Base-by-base conservation (phyloP, 1,140 invertebrate species). In the Campoletis sonorensis region DNA sequence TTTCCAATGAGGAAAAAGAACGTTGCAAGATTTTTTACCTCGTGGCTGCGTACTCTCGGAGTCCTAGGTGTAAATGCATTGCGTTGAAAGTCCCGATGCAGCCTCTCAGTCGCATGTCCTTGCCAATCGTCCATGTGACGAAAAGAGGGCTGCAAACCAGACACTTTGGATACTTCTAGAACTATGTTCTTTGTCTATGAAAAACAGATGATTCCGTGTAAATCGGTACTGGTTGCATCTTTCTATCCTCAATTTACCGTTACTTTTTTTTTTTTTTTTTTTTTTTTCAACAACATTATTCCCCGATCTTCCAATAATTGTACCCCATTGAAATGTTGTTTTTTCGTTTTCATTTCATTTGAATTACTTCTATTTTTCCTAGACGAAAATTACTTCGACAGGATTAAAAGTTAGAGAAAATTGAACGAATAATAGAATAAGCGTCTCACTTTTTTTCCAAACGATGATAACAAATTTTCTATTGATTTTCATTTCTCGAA, bases 111-210 rank as follows among this genome's bases (percentile, higher is more conserved):
- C 97, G 94, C 90, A 96, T 95, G 88, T 99, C 98, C 89, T 97
- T 96, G 21, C 98, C 98, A 89, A 98, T 98, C 90, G 97, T 97
- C 98, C 98, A 99, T 79, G 98, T 99, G 37, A 99, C 98, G 95
- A 99, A 99, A 87, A 99, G 93, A 72, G 98, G 98, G 92, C 98
- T 99, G 93, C 80, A 96, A 96, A 92, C 73, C 73, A 77, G 73
- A 77, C 26, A 77, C 73, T 77, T 77, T 77, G 27, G 73, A 77
- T 77, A 77, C 73, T 77, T 77, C 73, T 77, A 77, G 73, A 77
- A 61, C 54, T 77, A 77, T 61, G 73, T 77, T 77, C 73, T 75
- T 49, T 77, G 73, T 77, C 73, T 77, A 77, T 77, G 73, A 80
- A 85, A 81, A 82, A 64, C 64, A 33, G 75, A 76, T 77, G 64